Evolutionary conservation across 1,140 invertebrate genomes (phyloP).

Genomic region (Bombus pascuorum): DNA sequence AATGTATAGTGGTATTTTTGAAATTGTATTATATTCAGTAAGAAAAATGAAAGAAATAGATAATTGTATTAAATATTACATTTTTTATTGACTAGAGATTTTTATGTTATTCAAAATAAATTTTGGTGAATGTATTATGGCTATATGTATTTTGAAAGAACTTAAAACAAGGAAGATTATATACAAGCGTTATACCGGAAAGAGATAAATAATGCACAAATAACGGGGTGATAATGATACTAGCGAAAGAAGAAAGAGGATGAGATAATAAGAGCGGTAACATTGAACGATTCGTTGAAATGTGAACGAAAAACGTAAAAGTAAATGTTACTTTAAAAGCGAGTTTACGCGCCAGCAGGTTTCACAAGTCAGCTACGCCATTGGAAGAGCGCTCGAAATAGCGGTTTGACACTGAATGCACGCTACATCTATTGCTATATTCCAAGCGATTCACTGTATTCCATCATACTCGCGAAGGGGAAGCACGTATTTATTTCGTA

Average conservation of each 20-base stretch:
- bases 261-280: background rate
- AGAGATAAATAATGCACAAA: constrained; percentile 18
- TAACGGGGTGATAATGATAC: constrained; percentile 1
- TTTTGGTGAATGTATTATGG: background rate
- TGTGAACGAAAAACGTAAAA: background rate
- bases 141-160: constrained; percentile 1
- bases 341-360: constrained; percentile 31
- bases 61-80: background rate
- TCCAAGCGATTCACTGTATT: constrained; percentile 38
- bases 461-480: constrained; percentile 19
- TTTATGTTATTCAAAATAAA: background rate
- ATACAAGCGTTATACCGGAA: constrained; percentile 18
- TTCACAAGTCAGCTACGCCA: constrained; percentile 43
- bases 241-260: background rate
- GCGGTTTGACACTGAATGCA: constrained; percentile 49
- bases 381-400: constrained; percentile 51
- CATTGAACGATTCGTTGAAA: background rate
- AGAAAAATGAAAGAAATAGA: background rate
- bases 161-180: background rate
- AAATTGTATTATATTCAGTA: background rate
- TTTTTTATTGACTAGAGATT: constrained; percentile 10
- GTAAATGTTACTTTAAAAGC: background rate
- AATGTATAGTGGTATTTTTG: background rate
- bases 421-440: constrained; percentile 43
- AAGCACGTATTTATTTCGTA: constrained; percentile 47